A percentile compares a stretch with the other conserved stretches of the same genome.
These are phyloP conservation scores for Argyrosomus regius DNA, from an alignment of 2,797 vertebrate genomes.

Conservation along the genomic window DNA sequence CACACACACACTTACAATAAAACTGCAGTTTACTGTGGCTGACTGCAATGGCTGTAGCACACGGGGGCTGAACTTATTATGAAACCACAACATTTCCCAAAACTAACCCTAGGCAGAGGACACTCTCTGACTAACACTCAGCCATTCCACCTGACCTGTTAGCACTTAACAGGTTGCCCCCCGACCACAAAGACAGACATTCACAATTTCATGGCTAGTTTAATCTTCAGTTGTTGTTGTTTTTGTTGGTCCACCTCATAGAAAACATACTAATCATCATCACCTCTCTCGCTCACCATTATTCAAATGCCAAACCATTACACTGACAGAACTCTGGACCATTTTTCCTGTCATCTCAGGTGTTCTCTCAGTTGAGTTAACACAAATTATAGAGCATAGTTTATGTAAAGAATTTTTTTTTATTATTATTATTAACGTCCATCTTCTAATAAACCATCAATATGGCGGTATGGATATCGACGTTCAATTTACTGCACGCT, in stretches of 20 bases:
- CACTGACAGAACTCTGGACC: slow-evolving; percentile 85
- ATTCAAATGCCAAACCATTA: slow-evolving; percentile 83
- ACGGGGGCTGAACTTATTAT: slow-evolving; percentile 41
- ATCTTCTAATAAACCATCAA: slow-evolving; percentile 40
- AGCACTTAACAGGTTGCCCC: slow-evolving; percentile 55
- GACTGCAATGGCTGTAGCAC: slow-evolving; percentile 45
- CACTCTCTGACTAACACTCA: slow-evolving; percentile 43
- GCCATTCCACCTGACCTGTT: slow-evolving; percentile 66
- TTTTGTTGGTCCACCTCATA: slow-evolving; percentile 59
- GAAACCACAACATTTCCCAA: slow-evolving; percentile 52
- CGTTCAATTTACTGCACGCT: slow-evolving; percentile 40
- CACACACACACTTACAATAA: slow-evolving; percentile 26
- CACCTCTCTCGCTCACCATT: slow-evolving; percentile 75
- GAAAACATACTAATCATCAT: slow-evolving; percentile 59
- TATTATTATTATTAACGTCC: slow-evolving; percentile 25
- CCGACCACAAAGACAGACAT: slow-evolving; percentile 51
- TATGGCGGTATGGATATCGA: slow-evolving; percentile 44
- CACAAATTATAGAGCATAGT: slow-evolving; percentile 44
- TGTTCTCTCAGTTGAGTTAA: slow-evolving; percentile 60
- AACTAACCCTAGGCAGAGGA: slow-evolving; percentile 51
- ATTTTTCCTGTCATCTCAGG: slow-evolving; percentile 69
- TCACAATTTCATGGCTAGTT: slow-evolving; percentile 66
- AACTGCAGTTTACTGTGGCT: slow-evolving; percentile 37
- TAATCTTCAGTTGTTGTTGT: slow-evolving; percentile 57
- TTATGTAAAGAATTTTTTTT: slow-evolving; percentile 2